Evolutionary conservation across 92 coral and sea anemone species (phyloP), one percentile per base, ranked within the genome.

Genomic region (Porites rus): DNA sequence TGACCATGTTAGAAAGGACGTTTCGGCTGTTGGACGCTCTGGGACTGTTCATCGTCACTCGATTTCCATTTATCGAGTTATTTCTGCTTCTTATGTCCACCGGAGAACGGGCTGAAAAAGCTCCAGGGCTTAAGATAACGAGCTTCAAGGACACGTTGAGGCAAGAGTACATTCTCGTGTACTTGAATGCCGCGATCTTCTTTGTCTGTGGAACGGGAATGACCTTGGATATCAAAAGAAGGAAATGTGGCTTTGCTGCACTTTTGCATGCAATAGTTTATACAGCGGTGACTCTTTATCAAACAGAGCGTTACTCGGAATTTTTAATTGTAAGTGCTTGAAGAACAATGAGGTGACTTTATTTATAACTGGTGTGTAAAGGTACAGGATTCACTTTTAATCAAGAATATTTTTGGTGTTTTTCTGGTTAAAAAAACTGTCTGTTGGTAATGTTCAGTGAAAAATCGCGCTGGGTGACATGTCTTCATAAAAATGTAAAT

Each of bases 121-220:
- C 92, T 4, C 87, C 91, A 58, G 43, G 90, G 22, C 81, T 54
- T 19, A 77, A 51, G 31, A 72, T 82, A 17, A n/a, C 69, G 24
- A 93, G 81, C 68, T 75, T 94, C 74, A 74, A 50, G 60, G 93
- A 92, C 56, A 90, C 95, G 4, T 76, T 92, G 20, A 87, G 76
- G 10, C 85, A 78, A 60, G 96, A 94, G 74, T 90, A 93, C 68
- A 54, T 88, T 6, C 83, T 86, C 3, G 91, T 94, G 54, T 97
- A 95, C 74, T 12, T 90, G 51, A 94, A 97, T 70, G 98, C 96
- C 2, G 88, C 89, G 11, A 61, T 97, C 4, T 97, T 89, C 82
- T 97, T 97, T 77, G 46, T 93, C 66, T 95, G 98, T 89, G 99
- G 96, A 9, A 96, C 98, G 1, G 98, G 98, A 10, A 97, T 97